These are phyloP conservation scores for Copsychus sechellarum DNA, from an alignment of 2,113 vertebrate genomes.

Conservation along the genomic window DNA sequence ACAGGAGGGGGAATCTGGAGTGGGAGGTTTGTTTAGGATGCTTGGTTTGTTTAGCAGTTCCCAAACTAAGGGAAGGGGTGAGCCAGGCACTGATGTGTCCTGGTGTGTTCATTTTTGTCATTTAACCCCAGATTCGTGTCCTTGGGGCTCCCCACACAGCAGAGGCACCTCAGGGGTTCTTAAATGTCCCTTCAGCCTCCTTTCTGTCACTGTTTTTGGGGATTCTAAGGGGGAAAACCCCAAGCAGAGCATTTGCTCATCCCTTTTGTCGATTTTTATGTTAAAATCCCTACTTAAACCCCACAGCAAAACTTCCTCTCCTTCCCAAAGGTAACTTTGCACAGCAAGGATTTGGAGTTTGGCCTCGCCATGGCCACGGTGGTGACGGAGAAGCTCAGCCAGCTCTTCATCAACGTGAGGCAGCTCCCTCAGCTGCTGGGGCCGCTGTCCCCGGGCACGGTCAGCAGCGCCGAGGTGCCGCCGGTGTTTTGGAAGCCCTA, in stretches of 20 bases:
- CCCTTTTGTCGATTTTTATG: too few relatives aligned
- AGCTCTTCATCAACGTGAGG: constrained; percentile 78
- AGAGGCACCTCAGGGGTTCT: neutral
- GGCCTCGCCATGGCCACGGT: constrained; percentile 80
- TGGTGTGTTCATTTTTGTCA: neutral
- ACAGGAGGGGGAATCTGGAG: neutral
- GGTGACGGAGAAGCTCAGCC: constrained; percentile 85
- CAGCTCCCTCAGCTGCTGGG: constrained; percentile 81
- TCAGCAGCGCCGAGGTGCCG: constrained; percentile 85
- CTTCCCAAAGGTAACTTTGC: accelerated
- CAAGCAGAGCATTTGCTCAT: neutral
- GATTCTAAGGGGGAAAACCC: neutral
- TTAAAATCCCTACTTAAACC: neutral
- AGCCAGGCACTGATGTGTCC: neutral
- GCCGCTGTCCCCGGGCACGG: constrained; percentile 80
- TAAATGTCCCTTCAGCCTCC: neutral
- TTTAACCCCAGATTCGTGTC: neutral
- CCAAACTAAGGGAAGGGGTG: neutral
- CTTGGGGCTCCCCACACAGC: neutral
- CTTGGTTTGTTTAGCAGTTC: neutral
- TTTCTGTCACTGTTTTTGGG: neutral
- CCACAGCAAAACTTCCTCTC: neutral
- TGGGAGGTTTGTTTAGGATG: neutral
- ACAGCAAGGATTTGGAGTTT: accelerated
- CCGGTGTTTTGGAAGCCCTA: constrained; percentile 90